phyloP scores from a whole-genome alignment of 2,888 invertebrate species.

The Harpalus rubripes region DNA sequence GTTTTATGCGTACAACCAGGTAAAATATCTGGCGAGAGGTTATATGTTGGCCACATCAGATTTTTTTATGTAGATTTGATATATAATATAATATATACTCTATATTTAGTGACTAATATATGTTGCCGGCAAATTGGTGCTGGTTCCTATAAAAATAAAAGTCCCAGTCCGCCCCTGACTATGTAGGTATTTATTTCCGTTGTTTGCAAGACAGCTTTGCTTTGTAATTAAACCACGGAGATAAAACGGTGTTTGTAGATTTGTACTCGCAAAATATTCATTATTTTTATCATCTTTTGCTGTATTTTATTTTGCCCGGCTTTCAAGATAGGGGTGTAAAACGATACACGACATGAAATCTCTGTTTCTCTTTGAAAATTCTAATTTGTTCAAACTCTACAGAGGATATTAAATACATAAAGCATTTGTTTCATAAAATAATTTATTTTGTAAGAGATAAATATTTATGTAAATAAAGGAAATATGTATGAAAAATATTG shows the following conservation, averaged over 20 bases:
- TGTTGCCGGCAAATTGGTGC: too few relatives aligned
- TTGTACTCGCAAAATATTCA: conserved; percentile 1
- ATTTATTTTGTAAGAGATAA: neutral
- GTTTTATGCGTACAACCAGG: too few relatives aligned
- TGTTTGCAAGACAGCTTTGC: neutral
- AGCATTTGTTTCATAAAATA: neutral
- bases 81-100: too few relatives aligned
- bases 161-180: neutral
- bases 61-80: too few relatives aligned
- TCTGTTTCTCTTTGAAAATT: neutral
- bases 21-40: too few relatives aligned
- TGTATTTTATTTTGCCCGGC: neutral
- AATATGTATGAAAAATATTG: neutral
- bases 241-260: conserved; percentile 10
- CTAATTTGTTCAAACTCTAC: neutral
- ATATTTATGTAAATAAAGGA: neutral
- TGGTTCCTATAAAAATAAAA: too few relatives aligned
- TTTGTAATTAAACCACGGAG: neutral
- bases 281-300: conserved; percentile 27
- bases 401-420: neutral
- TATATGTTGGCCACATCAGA: too few relatives aligned
- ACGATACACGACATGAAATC: neutral
- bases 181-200: neutral
- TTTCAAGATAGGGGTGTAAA: conserved; percentile 5
- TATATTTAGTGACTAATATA: too few relatives aligned